Percentiles rank a stretch among this genome's conserved stretches.
Evolutionary conservation across 2,888 invertebrate genomes (phyloP).

Genomic region (Argyresthia goedartella): DNA sequence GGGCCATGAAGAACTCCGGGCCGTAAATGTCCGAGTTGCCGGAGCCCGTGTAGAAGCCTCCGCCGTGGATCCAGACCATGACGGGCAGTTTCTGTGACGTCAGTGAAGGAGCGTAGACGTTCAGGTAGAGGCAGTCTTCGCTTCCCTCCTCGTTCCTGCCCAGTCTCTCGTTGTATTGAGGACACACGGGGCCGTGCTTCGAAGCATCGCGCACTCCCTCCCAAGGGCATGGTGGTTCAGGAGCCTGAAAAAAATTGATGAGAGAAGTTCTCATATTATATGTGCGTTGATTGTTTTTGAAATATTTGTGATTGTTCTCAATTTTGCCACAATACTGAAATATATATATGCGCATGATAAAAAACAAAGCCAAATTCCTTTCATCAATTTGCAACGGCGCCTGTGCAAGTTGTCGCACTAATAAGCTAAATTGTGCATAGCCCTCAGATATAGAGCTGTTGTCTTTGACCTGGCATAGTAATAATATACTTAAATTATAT

Average conservation of each 20-base stretch:
- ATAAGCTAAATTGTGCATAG: no score
- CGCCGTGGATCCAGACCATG: constrained; percentile 65
- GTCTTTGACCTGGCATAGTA: no score
- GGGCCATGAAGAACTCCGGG: constrained; percentile 56
- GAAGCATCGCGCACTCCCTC: constrained; percentile 44
- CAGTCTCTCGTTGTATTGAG: constrained; percentile 56
- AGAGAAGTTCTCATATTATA: neutral
- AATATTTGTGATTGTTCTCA: neutral
- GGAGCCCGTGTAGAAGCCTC: constrained; percentile 61
- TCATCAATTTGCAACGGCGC: no score
- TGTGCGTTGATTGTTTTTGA: neutral
- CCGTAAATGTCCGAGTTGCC: constrained; percentile 60
- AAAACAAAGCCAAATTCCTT: neutral
- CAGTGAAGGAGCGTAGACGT: constrained; percentile 69
- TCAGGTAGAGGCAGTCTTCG: constrained; percentile 78
- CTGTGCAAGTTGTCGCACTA: no score
- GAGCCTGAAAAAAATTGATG: constrained; percentile 36
- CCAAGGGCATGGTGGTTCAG: constrained; percentile 50
- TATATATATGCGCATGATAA: neutral
- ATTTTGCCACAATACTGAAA: neutral
- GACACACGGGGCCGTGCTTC: constrained; percentile 51
- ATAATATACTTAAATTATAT: no score
- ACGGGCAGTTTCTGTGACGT: constrained; percentile 32
- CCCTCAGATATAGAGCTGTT: no score
- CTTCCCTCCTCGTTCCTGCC: constrained; percentile 64